phyloP scores from a whole-genome alignment of 2,888 invertebrate genomes.

The Leucania comma region DNA sequence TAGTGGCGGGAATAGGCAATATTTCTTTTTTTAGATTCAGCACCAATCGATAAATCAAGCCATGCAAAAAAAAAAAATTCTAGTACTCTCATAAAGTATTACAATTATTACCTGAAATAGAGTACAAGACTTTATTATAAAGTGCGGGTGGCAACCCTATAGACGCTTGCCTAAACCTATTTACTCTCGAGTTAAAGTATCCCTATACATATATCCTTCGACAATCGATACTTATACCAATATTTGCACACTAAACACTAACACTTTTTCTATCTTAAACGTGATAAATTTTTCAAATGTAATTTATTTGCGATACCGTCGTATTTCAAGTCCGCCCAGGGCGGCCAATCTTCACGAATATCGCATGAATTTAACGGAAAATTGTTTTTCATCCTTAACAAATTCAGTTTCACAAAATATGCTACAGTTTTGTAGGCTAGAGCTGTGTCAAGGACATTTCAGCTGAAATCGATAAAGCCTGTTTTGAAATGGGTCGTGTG shows the following conservation, averaged over 20 bases:
- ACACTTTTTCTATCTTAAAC: neutral
- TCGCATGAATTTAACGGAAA: neutral
- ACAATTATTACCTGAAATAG: no score
- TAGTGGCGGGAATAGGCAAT: no score
- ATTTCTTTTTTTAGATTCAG: no score
- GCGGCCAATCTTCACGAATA: conserved; percentile 15
- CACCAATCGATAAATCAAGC: no score
- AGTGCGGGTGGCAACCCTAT: no score
- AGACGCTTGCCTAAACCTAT: no score
- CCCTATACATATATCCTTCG: neutral
- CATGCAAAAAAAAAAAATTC: no score
- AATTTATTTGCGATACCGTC: neutral
- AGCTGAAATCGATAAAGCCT: conserved; percentile 29
- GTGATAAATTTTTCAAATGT: conserved; percentile 2
- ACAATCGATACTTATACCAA: neutral
- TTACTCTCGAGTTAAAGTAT: no score
- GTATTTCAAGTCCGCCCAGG: conserved; percentile 13
- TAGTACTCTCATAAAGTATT: no score
- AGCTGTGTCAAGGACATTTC: conserved; percentile 23
- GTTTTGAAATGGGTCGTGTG: conserved; percentile 24
- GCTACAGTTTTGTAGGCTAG: no score
- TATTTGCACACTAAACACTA: neutral
- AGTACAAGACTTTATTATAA: no score
- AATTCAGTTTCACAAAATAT: conserved; percentile 21
- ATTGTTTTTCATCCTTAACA: conserved; percentile 1